A percentile compares a stretch with the other conserved stretches of the same genome.
These are phyloP conservation scores for Phyllostomus hastatus DNA, from an alignment of 2,113 vertebrate species.

Conservation along the genomic window DNA sequence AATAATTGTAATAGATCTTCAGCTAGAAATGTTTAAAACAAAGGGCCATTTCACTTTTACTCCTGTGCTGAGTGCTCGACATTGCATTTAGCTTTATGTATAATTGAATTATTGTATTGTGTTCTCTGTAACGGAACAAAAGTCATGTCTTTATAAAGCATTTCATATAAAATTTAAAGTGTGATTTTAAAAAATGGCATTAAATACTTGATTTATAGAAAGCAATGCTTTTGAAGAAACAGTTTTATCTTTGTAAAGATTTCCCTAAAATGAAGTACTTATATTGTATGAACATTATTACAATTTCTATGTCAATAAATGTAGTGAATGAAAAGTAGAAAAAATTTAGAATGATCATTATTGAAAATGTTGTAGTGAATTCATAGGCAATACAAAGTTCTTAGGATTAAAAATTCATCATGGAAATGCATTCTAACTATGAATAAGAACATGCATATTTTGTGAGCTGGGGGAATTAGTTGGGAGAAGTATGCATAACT, in stretches of 20 bases:
- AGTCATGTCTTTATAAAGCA: not conserved
- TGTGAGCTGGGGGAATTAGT: not conserved
- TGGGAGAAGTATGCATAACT: not conserved
- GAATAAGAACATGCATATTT: not conserved
- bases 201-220: not conserved
- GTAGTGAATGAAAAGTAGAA: not conserved
- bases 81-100: not conserved
- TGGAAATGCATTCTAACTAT: not conserved
- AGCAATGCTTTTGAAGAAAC: not conserved
- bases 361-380: not conserved
- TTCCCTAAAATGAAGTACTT: not conserved
- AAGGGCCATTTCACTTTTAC: not conserved
- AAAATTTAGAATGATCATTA: not conserved
- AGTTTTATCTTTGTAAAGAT: not conserved
- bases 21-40: not conserved
- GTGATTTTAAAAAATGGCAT: not conserved
- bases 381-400: not conserved
- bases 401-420: not conserved
- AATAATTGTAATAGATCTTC: not conserved
- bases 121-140: constrained; percentile 5
- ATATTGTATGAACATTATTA: not conserved
- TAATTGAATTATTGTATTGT: not conserved
- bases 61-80: not conserved
- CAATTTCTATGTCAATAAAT: not conserved
- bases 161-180: constrained; percentile 1